Conservation (phyloP, 2,113 vertebrate genomes). For the Scomber colias region DNA sequence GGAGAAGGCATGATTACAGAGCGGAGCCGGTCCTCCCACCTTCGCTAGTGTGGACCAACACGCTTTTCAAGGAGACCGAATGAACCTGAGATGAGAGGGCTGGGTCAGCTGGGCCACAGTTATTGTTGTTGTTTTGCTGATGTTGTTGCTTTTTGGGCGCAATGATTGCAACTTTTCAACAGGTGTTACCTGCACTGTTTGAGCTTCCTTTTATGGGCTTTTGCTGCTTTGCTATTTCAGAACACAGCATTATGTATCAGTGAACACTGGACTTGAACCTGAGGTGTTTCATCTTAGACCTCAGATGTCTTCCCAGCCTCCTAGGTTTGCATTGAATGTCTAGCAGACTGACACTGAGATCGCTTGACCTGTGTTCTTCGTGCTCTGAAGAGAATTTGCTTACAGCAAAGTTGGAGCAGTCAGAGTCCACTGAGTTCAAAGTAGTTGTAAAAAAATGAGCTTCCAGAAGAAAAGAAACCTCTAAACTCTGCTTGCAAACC, state of each 20-base stretch:
- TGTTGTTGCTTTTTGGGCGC: conserved; percentile 22
- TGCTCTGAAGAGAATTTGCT: not conserved
- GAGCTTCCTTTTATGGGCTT: conserved; percentile 18
- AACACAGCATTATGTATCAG: conserved; percentile 19
- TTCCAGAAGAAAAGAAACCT: not conserved
- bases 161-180: conserved; percentile 18
- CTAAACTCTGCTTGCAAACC: not conserved
- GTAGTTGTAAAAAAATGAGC: not conserved
- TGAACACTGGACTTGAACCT: conserved; percentile 28
- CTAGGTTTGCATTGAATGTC: not conserved
- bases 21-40: conserved; percentile 29
- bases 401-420: not conserved
- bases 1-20: conserved; percentile 75
- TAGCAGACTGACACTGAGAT: not conserved
- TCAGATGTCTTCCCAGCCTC: conserved; percentile 14
- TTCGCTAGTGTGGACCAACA: conserved; percentile 46
- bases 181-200: conserved; percentile 54
- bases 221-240: not conserved
- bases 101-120: not conserved
- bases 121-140: conserved; percentile 50
- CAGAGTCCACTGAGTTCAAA: conserved; percentile 23
- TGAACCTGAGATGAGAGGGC: conserved; percentile 55
- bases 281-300: conserved; percentile 18
- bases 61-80: conserved; percentile 26
- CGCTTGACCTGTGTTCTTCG: conserved; percentile 5